A percentile compares a stretch with the other conserved stretches of the same genome.
Evolutionary conservation across 2,797 vertebrate species (phyloP).

Genomic region (Manis pentadactyla): DNA sequence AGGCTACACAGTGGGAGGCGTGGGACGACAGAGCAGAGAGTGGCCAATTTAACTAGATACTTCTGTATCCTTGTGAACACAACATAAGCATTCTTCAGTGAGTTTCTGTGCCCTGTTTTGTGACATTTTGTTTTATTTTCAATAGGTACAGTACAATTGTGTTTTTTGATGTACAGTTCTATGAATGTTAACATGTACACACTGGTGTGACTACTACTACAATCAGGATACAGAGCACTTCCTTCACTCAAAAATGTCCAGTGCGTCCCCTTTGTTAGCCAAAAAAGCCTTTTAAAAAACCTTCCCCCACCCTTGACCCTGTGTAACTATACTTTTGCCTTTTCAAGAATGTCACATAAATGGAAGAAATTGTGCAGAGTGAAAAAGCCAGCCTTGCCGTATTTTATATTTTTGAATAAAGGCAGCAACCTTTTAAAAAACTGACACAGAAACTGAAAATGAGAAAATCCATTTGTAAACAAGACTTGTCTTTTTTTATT

Average conservation of each 20-base stretch:
- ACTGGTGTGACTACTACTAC: background rate
- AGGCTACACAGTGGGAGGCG: background rate
- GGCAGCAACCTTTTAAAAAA: background rate
- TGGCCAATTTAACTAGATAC: background rate
- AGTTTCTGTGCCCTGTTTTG: background rate
- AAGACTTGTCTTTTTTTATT: background rate
- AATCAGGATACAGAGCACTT: background rate
- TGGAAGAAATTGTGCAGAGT: conserved; percentile 14
- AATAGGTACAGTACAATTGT: background rate
- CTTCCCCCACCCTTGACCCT: background rate
- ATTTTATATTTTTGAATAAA: background rate
- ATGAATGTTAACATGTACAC: background rate
- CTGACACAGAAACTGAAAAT: background rate
- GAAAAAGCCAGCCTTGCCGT: background rate
- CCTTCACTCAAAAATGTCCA: background rate
- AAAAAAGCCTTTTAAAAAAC: too few relatives aligned
- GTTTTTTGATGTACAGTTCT: background rate
- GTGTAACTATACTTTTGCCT: background rate
- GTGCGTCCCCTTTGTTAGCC: background rate
- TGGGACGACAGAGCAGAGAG: background rate
- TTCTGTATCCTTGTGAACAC: background rate
- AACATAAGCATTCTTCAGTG: background rate
- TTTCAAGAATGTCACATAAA: background rate
- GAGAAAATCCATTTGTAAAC: background rate
- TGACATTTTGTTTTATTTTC: background rate